Base-by-base conservation (phyloP, 1,140 invertebrate species). In the Lepidotrigona ventralis region DNA sequence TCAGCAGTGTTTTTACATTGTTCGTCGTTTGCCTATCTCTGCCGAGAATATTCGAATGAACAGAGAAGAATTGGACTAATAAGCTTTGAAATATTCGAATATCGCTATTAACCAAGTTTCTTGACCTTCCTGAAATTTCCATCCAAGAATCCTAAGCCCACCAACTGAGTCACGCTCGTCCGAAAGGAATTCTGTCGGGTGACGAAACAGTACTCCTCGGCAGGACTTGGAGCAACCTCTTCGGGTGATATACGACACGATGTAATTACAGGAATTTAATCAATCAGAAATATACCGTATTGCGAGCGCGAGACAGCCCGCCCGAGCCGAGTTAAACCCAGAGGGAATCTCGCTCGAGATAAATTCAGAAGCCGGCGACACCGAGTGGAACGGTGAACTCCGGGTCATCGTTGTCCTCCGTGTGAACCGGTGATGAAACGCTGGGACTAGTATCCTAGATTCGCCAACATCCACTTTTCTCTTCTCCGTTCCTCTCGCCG, bases 181-280 rank as follows among this genome's bases (percentile, higher is more conserved):
- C 11, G 1, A 33, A 8, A n/a, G 21, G 23, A 17, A 70, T 14
- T 39, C 68, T 19, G 72, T 74, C n/a, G 29, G 15, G 69, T 63
- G 81, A 79, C 81, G 64, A 77, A 60, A 77, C 64, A 60, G 60
- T 72, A 39, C 81, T 39, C 6, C 33, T 14, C 29, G n/a, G 64
- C 39, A 54, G 58, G 75, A 78, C 68, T 68, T 46, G 84, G 74
- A 70, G 58, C 75, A 79, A 68, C 86, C 85, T 87, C 87, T 81
- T 74, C 66, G 56, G 76, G 86, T 92, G 90, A 92, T 93, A 90
- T 92, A 93, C 90, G 90, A 89, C 88, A 83, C 86, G 90, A 90
- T 90, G 92, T 93, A 93, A 93, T 93, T 93, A 91, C 91, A 89
- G 85, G 90, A 93, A 93, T 93, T 93, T 93, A 93, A 93, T 93